phyloP scores from a whole-genome alignment of 2,797 vertebrate genomes.

The Pseudochaenichthys georgianus region DNA sequence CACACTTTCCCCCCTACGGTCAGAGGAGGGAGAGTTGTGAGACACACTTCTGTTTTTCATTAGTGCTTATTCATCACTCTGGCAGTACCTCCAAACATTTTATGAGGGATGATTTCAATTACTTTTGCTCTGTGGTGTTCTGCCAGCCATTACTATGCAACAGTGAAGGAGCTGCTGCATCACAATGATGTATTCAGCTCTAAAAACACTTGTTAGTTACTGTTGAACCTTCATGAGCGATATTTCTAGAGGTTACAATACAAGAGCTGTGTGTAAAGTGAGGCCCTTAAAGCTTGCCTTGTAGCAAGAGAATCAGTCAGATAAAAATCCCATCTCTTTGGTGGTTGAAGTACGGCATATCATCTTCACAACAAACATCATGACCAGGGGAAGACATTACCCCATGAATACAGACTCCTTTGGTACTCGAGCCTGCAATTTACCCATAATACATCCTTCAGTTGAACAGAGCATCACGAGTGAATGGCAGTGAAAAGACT shows the following conservation, averaged over 20 bases:
- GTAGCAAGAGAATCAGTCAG: constrained; percentile 24
- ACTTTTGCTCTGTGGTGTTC: constrained; percentile 68
- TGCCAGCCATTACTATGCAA: constrained; percentile 63
- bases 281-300: constrained; percentile 35
- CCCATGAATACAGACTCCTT: not conserved
- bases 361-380: constrained; percentile 33
- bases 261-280: constrained; percentile 25
- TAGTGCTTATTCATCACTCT: constrained; percentile 61
- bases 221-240: constrained; percentile 62
- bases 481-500: constrained; percentile 24
- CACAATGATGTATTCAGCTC: constrained; percentile 63
- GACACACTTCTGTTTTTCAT: constrained; percentile 62
- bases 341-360: not conserved
- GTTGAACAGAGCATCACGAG: constrained; percentile 7
- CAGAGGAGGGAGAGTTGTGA: constrained; percentile 36
- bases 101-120: constrained; percentile 78
- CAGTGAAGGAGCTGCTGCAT: constrained; percentile 59
- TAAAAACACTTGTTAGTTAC: constrained; percentile 70
- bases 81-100: constrained; percentile 65
- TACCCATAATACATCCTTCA: constrained; percentile 17
- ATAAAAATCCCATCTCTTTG: constrained; percentile 12
- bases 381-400: not conserved
- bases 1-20: constrained; percentile 50
- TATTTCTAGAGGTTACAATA: constrained; percentile 50
- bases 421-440: constrained; percentile 4